Conservation (phyloP, 2,113 vertebrate genomes). For the Meriones unguiculatus region DNA sequence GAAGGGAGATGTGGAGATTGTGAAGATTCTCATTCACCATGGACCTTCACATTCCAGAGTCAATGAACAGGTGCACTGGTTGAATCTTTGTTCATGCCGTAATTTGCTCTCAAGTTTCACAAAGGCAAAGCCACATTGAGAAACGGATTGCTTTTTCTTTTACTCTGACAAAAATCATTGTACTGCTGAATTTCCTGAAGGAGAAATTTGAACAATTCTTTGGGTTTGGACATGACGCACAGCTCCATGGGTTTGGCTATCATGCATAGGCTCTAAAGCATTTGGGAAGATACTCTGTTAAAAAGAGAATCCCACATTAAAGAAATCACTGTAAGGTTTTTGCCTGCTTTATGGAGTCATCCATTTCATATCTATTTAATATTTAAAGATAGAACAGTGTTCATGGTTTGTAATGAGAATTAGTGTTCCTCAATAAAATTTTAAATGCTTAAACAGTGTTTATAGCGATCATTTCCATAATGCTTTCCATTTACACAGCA, state of each 20-base stretch:
- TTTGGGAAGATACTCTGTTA: conserved; percentile 53
- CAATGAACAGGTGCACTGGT: conserved; percentile 94
- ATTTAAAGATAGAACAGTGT: conserved; percentile 59
- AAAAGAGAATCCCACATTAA: conserved; percentile 19
- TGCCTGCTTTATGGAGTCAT: conserved; percentile 42
- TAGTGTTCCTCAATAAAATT: conserved; percentile 51
- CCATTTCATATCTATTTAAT: conserved; percentile 46
- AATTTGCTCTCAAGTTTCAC: conserved; percentile 5
- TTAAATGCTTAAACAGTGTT: conserved; percentile 43
- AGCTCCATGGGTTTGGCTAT: not conserved
- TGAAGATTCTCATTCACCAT: conserved; percentile 97
- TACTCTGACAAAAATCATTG: not conserved
- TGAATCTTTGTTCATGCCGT: conserved; percentile 55
- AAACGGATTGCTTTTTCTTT: conserved; percentile 29
- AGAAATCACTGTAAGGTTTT: conserved; percentile 49
- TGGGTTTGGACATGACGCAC: conserved; percentile 3
- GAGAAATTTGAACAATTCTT: conserved; percentile 39
- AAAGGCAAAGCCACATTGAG: conserved; percentile 36
- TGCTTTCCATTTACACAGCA: conserved; percentile 31
- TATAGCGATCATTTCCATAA: conserved; percentile 32
- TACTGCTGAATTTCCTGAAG: conserved; percentile 31
- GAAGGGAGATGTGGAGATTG: conserved; percentile 98
- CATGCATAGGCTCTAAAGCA: not conserved
- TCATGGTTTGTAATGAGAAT: conserved; percentile 53
- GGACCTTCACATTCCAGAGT: conserved; percentile 96